Evolutionary conservation across 2,888 invertebrate species (phyloP), one percentile per base, ranked within the genome.

Genomic region (Ethmia dodecea): DNA sequence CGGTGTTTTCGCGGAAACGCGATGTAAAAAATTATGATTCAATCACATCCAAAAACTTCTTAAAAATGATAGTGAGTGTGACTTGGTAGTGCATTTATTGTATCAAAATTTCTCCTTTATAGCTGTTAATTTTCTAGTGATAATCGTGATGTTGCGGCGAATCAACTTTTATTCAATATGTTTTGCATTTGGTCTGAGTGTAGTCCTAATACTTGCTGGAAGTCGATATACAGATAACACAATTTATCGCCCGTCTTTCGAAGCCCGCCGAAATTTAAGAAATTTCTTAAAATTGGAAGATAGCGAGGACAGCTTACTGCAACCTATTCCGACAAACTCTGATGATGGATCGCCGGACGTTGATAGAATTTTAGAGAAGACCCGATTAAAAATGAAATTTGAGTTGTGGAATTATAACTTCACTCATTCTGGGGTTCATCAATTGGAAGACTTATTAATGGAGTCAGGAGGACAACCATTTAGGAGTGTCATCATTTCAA

Each of bases 401-500:
- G 73, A 77, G 64, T 71, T 89, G 63, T 61, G 48, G 38, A 68
- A 64, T 45, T 79, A 76, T 47, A 83, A 79, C 47, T 74, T 72
- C 40, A 68, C 70, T 28, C 49, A 65, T 42, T 73, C 78, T 44
- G 75, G 76, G 39, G 75, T 70, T 35, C 80, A 84, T 43, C 89
- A 89, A 42, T 67, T 94, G 41, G 86, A 90, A 36, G 91, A 94
- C 55, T 88, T 93, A 55, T 88, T 92, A 1, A 81, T 91, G 50
- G 92, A 92, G 50, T 86, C 89, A 25, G 90, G 89, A 26, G 95
- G 95, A 9, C 87, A 80, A 37, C 95, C 95, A 3, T 64, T 94
- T 37, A 88, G 93, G 45, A 94, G 92, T 68, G 72, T 96, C 29
- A 91, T 96, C 47, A 79, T 95, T 40, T 94, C 95, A n/a, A 94